A percentile compares a stretch with the other conserved stretches of the same genome.
These are phyloP conservation scores for Melipona beecheii DNA, from an alignment of 2,888 invertebrate species.

Conservation along the genomic window DNA sequence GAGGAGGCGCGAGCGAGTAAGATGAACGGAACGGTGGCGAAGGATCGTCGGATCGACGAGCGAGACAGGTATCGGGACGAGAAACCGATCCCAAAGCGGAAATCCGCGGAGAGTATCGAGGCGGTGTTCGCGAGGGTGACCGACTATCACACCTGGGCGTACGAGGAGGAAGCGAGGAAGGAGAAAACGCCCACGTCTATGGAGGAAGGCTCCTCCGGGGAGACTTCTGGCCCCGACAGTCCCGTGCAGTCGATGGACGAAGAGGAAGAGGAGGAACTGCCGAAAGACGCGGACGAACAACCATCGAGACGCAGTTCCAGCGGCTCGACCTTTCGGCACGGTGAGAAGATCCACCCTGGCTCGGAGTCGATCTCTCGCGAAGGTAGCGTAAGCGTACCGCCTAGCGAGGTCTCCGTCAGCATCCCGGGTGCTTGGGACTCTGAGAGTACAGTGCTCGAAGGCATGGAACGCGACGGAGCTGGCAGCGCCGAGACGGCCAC, in stretches of 20 bases:
- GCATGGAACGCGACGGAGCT: conserved; percentile 78
- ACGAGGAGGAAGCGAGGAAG: conserved; percentile 81
- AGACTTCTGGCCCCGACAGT: conserved; percentile 95
- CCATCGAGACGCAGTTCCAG: conserved; percentile 82
- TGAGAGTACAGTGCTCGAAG: conserved; percentile 82
- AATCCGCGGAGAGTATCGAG: conserved; percentile 80
- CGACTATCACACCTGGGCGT: conserved; percentile 84
- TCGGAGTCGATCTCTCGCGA: conserved; percentile 82
- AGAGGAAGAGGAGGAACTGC: conserved; percentile 86
- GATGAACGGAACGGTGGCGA: conserved; percentile 74
- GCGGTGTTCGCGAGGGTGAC: conserved; percentile 85
- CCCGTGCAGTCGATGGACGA: conserved; percentile 91
- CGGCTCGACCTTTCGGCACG: conserved; percentile 82
- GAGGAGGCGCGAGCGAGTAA: conserved; percentile 61
- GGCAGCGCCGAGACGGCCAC: conserved; percentile 79
- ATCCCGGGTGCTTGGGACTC: conserved; percentile 83
- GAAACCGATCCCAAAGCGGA: conserved; percentile 79
- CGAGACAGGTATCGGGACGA: conserved; percentile 73
- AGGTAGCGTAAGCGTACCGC: conserved; percentile 83
- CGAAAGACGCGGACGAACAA: conserved; percentile 86
- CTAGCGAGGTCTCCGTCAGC: conserved; percentile 83
- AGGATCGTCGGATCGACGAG: conserved; percentile 72
- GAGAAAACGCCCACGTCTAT: conserved; percentile 75
- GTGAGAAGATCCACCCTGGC: conserved; percentile 79
- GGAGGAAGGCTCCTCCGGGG: conserved; percentile 91